Base-by-base conservation (phyloP, 2,797 vertebrate species). In the Epinephelus awoara region DNA sequence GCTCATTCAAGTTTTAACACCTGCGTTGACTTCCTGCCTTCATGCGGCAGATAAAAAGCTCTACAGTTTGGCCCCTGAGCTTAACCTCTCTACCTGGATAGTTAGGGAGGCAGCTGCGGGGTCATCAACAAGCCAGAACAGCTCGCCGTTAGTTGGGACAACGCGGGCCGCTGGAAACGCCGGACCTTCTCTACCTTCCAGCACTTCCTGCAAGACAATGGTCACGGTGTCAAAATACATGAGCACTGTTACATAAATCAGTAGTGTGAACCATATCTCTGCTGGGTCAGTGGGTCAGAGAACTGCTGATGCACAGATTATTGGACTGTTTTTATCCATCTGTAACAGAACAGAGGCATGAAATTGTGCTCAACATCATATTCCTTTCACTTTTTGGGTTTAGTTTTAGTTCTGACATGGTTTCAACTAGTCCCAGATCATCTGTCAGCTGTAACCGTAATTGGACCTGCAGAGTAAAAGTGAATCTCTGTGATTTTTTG, bases 61-160 rank as follows among this genome's bases (percentile, higher is more conserved):
- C 75, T 93, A 96, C 54, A 96, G 91, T 83, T 92, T 90, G 23
- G 89, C 88, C 40, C 87, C 94, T 50, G 94, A 80, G n/a, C 84
- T 90, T 14, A 90, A 95, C 79, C 96, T 95, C 90, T 98, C 96
- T 2, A 97, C 94, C 56, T 94, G 94, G 70, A 96, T 80, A 0
- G 94, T 96, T 75, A 99, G 89, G 12, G 96, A 95, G 19, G 94
- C 89, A 1, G 97, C 97, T 0, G 98, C 97, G 0, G 97, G 86
- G 72, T 97, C 97, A 18, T 98, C 98, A 50, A 98, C 86, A 83
- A 98, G 94, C 98, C 98, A 99, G 79, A 95, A 93, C 38, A 99
- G 94, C 80, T 96, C 95, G 19, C 97, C 97, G 0, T 93, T 90
- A 51, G 77, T 84, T 0, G 97, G 97, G 42, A 72, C 89, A 4